Evolutionary conservation across 2,888 invertebrate species (phyloP), one percentile per base, ranked within the genome.

Genomic region (Platycheirus albimanus): DNA sequence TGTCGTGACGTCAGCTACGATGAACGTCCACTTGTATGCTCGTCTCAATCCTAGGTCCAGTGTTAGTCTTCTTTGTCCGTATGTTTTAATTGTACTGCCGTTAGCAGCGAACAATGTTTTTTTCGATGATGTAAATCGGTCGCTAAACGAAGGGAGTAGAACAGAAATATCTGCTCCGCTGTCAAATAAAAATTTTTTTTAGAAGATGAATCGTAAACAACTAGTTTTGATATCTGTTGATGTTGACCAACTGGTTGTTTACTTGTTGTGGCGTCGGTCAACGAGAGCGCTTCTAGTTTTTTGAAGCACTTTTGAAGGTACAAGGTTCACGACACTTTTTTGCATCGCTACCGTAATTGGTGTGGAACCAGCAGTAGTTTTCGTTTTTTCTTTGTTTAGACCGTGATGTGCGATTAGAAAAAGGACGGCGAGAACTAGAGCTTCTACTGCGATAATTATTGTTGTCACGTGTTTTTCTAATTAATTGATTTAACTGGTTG

Each of bases 121-220:
- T 10, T 36, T 36, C 10, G 36, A 36, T 36, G 8, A 3, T 36
- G 36, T 36, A 11, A 36, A 36, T 36, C 36, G 36, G 11, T 51
- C 51, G 28, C 17, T 30, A 15, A 33, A 30, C 3, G 30, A 10
- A n/a, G n/a, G n/a, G n/a, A n/a, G n/a, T 33, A 24, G 24, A 20
- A 24, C 28, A 5, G 49, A 49, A n/a, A 28, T 52, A 8, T 52
- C 33, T 10, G 52, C 52, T 2, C 52, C 52, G 11, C 33, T 52
- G 17, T 52, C 52, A 15, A 52, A 33, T 17, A 33, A 5, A 33
- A 52, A 33, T 8, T 17, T 15, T 17, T 52, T n/a, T 17, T 52
- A 5, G 52, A 52, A 17, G 52, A 17, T 17, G 2, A 13, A 15
- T 33, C 33, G 52, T 33, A 17, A 33, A 33, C 52, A 52, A 52